Evolutionary conservation across 2,888 invertebrate species (phyloP), one percentile per base, ranked within the genome.

Genomic region (Peribatodes rhomboidaria): DNA sequence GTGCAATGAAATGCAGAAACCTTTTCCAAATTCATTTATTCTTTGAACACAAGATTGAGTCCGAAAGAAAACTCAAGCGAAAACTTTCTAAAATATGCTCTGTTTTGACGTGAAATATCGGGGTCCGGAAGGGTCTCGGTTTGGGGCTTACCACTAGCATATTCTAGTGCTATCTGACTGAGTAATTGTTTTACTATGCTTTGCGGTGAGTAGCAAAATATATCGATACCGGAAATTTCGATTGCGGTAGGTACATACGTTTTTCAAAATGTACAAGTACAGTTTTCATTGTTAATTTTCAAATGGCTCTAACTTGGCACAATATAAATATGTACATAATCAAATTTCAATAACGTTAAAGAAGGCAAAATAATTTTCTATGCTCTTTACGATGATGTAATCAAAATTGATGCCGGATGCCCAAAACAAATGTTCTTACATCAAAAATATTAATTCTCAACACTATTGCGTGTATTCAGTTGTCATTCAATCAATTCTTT

Each of bases 1-100:
- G 75, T 73, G 74, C 74, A 78, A 78, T 74, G 73, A 79, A 74
- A 68, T 74, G 75, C 61, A 63, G 42, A 35, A 60, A 44, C 46
- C 46, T 37, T 46, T 58, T 58, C 18, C 31, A 14, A 39, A 47
- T 49, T 31, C 37, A 37, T 47, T 55, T 46, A 35, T 44, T 55
- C 14, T 42, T 50, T 35, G 33, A 27, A 47, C 9, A 33, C 33
- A 49, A 49, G 27, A 46, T 46, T 27, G 27, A 31, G 2, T 31
- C 4, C 14, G 49, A 50, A n/a, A 31, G 47, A 16, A 49, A 49
- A 31, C 20, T 31, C 14, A 37, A 35, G 50, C 20, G 20, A 35
- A 50, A n/a, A 50, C 13, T 35, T 50, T 50, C 35, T 18, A 35
- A 10, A 37, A 50, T 50, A 50, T 50, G 35, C 13, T 50, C 11